Base-by-base conservation (phyloP, 2,888 invertebrate genomes). In the Pomacea canaliculata region DNA sequence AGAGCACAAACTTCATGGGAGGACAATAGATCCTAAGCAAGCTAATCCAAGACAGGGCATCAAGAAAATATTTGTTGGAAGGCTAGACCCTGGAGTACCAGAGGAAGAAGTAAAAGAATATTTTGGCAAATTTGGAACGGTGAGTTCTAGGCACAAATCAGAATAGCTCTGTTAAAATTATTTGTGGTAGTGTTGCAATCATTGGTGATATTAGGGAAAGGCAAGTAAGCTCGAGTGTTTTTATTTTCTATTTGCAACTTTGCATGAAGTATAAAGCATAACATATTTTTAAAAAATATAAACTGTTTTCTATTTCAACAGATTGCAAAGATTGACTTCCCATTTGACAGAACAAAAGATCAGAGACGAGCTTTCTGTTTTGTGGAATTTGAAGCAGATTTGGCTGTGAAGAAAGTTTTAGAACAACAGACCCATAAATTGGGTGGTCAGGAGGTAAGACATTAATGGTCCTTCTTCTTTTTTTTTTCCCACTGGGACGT, bases 291-390 rank as follows among this genome's bases (percentile, higher is more conserved):
- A 37, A 37, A 37, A 3, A 37, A 3, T 37, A 5, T 37, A 37
- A 37, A 37, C 37, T 37, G 0, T 37, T 37, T 37, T 37, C 37
- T 37, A 5, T 37, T 5, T 5, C 37, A 37, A 23, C 81, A 97
- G 97, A 96, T 98, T 87, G 94, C 96, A 80, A 97, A 97, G 88
- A 95, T 98, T 77, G 98, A 98, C 92, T 95, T 98, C 95, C 98
- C 98, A 78, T 97, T 96, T 89, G 98, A 98, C 91, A 98, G 97
- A 92, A 95, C 95, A 91, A 98, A 97, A 94, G 97, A 97, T 91
- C 97, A 97, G 92, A 94, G 98, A 87, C 96, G 98, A 93, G 97
- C 96, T 80, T 98, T 98, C 93, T 98, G 97, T 91, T 98, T 98
- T 92, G 97, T 98, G 91, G 98, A 98, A 83, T 98, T 98, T 89